phyloP scores from a whole-genome alignment of 2,888 invertebrate genomes.

The Sepiola atlantica region DNA sequence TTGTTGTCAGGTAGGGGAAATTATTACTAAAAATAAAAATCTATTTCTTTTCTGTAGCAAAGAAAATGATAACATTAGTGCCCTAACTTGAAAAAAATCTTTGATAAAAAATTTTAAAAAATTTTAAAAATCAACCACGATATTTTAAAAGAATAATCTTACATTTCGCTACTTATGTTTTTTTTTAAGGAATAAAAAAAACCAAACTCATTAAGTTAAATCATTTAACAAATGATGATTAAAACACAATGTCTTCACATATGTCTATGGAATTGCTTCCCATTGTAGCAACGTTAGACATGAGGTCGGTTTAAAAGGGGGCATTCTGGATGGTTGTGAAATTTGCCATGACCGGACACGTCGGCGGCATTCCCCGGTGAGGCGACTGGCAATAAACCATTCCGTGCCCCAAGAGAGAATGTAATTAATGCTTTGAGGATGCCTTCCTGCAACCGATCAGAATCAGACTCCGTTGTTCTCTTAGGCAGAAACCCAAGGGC shows the following conservation, averaged over 20 bases:
- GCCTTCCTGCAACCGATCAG: too few relatives aligned
- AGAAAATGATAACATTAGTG: background rate
- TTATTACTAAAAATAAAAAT: background rate
- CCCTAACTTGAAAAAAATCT: background rate
- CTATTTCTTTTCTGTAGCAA: background rate
- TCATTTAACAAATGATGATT: background rate
- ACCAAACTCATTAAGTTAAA: background rate
- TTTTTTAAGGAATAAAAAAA: background rate
- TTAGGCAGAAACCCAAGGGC: too few relatives aligned
- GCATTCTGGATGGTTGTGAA: too few relatives aligned
- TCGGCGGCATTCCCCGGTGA: too few relatives aligned
- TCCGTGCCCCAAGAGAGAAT: too few relatives aligned
- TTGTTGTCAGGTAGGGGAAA: background rate
- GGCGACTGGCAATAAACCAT: too few relatives aligned
- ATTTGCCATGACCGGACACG: too few relatives aligned
- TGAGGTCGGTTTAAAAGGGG: too few relatives aligned
- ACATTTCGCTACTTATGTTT: background rate
- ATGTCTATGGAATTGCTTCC: background rate
- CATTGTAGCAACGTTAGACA: too few relatives aligned
- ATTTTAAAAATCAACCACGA: background rate
- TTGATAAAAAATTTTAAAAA: too few relatives aligned
- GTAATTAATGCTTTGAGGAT: too few relatives aligned
- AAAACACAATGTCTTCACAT: background rate
- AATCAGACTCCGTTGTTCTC: too few relatives aligned
- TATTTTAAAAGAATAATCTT: background rate